Percentiles rank a stretch among this genome's conserved stretches.
phyloP scores from a whole-genome alignment of 2,888 invertebrate genomes.

The Nematopogon swammerdamellus region DNA sequence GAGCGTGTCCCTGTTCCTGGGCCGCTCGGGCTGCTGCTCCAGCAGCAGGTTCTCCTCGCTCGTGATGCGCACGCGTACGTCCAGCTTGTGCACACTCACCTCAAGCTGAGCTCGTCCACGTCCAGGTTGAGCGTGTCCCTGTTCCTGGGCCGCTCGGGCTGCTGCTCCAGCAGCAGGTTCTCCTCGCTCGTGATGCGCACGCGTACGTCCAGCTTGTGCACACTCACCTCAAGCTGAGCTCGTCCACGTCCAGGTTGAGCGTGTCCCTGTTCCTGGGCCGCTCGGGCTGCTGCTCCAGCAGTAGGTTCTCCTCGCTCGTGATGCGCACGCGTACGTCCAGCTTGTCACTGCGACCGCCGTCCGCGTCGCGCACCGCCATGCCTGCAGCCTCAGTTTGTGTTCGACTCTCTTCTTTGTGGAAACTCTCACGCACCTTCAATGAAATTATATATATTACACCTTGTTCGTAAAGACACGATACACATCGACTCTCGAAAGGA shows the following conservation, averaged over 20 bases:
- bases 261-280: conserved; percentile 31
- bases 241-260: conserved; percentile 52
- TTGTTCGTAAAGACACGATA: too few relatives aligned
- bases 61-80: conserved; percentile 22
- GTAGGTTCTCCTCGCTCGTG: conserved; percentile 16
- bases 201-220: too few relatives aligned
- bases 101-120: conserved; percentile 52
- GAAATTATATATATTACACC: too few relatives aligned
- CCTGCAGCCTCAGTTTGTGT: conserved; percentile 28
- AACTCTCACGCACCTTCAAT: too few relatives aligned
- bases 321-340: background rate
- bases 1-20: conserved; percentile 40
- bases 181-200: conserved; percentile 50
- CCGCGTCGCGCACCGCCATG: conserved; percentile 36
- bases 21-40: conserved; percentile 30
- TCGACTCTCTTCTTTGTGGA: too few relatives aligned
- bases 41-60: conserved; percentile 51
- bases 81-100: too few relatives aligned
- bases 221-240: conserved; percentile 46
- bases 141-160: conserved; percentile 24
- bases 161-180: conserved; percentile 43
- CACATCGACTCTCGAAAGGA: too few relatives aligned
- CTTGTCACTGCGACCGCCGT: conserved; percentile 3
- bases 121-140: conserved; percentile 50
- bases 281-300: conserved; percentile 18